A percentile compares a stretch with the other conserved stretches of the same genome.
Conservation (phyloP, 2,888 invertebrate genomes). For the Callosobruchus maculatus region DNA sequence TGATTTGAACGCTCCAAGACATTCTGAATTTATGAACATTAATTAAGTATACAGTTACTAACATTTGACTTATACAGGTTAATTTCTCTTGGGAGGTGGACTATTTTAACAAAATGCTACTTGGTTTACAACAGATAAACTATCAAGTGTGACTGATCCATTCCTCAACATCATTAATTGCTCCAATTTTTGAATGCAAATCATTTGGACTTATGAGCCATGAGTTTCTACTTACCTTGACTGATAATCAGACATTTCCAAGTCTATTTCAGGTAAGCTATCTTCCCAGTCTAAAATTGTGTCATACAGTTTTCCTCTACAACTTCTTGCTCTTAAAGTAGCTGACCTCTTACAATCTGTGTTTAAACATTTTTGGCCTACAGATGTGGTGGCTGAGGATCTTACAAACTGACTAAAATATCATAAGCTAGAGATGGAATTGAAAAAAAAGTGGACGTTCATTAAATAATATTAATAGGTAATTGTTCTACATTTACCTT, state of each 20-base stretch:
- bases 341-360: constrained; percentile 61
- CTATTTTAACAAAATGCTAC: no score
- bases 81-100: no score
- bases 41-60: no score
- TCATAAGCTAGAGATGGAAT: background rate
- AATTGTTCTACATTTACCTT: constrained; percentile 31
- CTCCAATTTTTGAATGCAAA: background rate
- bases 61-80: no score
- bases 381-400: constrained; percentile 71
- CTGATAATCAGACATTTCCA: constrained; percentile 80
- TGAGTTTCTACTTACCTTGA: constrained; percentile 71
- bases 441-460: no score
- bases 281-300: constrained; percentile 98
- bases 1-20: no score
- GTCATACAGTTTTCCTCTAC: constrained; percentile 84
- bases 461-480: background rate
- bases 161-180: no score
- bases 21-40: no score
- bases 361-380: constrained; percentile 72
- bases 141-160: no score
- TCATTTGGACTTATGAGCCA: no score
- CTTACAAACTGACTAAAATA: constrained; percentile 73
- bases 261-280: constrained; percentile 81
- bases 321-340: constrained; percentile 62
- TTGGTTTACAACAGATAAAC: no score